These are phyloP conservation scores for Eurosta solidaginis DNA, from an alignment of 1,140 invertebrate genomes.

Conservation along the genomic window DNA sequence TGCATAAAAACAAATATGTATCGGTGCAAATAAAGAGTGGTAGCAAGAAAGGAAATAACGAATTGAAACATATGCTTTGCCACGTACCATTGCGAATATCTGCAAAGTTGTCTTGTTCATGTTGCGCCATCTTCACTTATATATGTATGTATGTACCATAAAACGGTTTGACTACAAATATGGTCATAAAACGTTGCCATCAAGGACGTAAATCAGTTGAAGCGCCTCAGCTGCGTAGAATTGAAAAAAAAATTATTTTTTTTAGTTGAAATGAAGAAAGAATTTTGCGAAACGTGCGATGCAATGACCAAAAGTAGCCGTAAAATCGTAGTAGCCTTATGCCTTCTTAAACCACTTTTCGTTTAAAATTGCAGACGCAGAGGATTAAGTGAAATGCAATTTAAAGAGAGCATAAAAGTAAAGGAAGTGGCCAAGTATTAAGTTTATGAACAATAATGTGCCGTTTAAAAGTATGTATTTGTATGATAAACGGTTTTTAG, in stretches of 20 bases:
- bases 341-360: neutral
- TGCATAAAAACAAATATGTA: neutral
- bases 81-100: neutral
- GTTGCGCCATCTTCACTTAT: neutral
- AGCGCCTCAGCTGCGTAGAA: neutral
- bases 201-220: slow-evolving; percentile 11
- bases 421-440: neutral
- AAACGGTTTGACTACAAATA: neutral
- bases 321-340: neutral
- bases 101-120: neutral
- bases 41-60: neutral
- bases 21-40: neutral
- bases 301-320: neutral
- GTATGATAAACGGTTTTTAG: neutral
- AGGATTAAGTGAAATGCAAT: neutral
- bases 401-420: no score
- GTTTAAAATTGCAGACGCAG: neutral
- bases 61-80: slow-evolving; percentile 10
- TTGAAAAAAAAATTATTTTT: neutral
- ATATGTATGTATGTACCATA: no score
- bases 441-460: neutral
- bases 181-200: slow-evolving; percentile 2
- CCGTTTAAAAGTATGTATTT: neutral
- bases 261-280: neutral
- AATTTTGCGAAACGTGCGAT: neutral